phyloP scores from a whole-genome alignment of 2,113 vertebrate genomes.

The Stercorarius parasiticus region DNA sequence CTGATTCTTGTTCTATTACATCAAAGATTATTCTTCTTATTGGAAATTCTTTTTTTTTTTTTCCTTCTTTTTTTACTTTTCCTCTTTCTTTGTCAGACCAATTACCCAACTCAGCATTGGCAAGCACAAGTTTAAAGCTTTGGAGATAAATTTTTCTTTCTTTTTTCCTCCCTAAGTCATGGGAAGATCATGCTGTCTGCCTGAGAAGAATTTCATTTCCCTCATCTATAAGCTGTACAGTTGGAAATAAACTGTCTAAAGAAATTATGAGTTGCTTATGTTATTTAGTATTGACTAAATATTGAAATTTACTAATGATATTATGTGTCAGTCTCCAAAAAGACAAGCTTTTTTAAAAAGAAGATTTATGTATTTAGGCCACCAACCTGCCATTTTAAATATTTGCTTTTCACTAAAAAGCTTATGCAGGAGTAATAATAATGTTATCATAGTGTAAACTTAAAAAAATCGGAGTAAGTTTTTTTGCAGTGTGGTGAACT shows the following conservation, averaged over 20 bases:
- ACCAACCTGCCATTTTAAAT: neutral
- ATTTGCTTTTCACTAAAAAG: neutral
- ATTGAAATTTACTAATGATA: neutral
- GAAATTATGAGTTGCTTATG: neutral
- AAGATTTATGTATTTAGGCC: neutral
- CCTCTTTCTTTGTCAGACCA: neutral
- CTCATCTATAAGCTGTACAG: neutral
- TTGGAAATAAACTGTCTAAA: neutral
- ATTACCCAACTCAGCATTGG: neutral
- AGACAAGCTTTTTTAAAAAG: neutral
- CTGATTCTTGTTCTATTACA: neutral
- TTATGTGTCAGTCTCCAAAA: neutral
- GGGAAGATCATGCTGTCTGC: neutral
- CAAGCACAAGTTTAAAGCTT: neutral
- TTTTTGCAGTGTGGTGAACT: neutral
- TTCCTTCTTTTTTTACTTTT: neutral
- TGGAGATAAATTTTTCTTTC: neutral
- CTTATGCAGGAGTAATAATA: neutral
- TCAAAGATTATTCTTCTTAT: neutral
- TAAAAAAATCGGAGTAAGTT: neutral
- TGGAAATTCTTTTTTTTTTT: neutral
- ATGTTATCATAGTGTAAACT: neutral
- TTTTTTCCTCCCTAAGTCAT: neutral
- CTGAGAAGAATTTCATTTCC: neutral
- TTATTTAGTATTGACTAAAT: neutral